A percentile compares a stretch with the other conserved stretches of the same genome.
phyloP scores from a whole-genome alignment of 1,140 invertebrate genomes.

The Vollenhovia emeryi region DNA sequence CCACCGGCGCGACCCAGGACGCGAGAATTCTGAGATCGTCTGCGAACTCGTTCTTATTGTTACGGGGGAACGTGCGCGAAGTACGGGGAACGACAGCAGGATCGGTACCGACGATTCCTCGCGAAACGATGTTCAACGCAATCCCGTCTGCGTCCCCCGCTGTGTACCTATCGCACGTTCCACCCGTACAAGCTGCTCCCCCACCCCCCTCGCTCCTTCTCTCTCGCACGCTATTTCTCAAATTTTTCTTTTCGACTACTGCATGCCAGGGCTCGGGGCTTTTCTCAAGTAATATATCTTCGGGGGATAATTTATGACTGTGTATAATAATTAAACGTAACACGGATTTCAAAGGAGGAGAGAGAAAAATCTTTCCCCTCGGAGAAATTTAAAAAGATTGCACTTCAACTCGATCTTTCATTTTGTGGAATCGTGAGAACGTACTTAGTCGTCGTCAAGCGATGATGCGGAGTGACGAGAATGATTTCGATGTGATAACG shows the following conservation, averaged over 20 bases:
- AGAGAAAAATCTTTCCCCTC: background rate
- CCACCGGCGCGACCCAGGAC: slow-evolving; percentile 48
- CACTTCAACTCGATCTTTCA: background rate
- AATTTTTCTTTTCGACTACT: background rate
- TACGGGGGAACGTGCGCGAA: slow-evolving; percentile 36
- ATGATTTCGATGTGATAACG: background rate
- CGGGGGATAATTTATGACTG: background rate
- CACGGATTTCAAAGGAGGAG: too few species aligned
- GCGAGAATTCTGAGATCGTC: slow-evolving; percentile 61
- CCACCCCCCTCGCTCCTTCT: too few species aligned
- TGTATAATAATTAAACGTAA: slow-evolving; percentile 21
- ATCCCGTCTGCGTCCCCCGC: slow-evolving; percentile 1
- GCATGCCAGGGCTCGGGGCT: background rate
- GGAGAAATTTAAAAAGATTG: background rate
- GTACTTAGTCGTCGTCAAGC: background rate
- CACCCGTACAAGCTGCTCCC: background rate
- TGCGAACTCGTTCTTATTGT: slow-evolving; percentile 66
- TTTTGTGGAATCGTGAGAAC: background rate
- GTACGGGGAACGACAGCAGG: background rate
- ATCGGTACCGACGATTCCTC: slow-evolving; percentile 32
- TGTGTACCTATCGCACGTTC: background rate
- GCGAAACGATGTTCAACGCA: slow-evolving; percentile 29
- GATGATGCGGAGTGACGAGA: background rate
- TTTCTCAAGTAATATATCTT: background rate
- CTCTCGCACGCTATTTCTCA: background rate